Evolutionary conservation across 1,140 invertebrate genomes (phyloP), one percentile per base, ranked within the genome.

Genomic region (Hylaeus volcanicus): DNA sequence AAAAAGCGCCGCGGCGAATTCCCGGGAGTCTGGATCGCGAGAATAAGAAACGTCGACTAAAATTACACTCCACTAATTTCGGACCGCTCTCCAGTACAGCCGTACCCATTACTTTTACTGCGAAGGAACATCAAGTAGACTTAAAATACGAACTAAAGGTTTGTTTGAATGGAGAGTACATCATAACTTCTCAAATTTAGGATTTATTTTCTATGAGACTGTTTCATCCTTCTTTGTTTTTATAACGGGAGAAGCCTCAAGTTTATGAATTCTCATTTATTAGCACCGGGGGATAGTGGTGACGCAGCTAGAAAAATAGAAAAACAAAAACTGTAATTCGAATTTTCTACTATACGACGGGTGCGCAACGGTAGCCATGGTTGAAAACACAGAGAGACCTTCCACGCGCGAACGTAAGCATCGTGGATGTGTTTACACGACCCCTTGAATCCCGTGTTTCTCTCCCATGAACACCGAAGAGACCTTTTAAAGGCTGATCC

Each of bases 331-430:
- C 26, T 26, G 26, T 26, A 26, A 26, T 26, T 26, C 0, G 26
- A 26, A 26, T 0, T 26, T 26, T 26, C 26, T 26, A 26, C 26
- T 26, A 0, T 26, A 26, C 26, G 26, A 26, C 26, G 79, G 43
- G 15, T 77, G 66, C 65, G 63, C 73, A 61, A 56, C 70, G 68
- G 53, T 64, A 64, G 65, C 39, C 58, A 5, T 43, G 53, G 61
- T 26, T 41, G n/a, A 53, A 43, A 74, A 74, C 60, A 39, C n/a
- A 37, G 41, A 56, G 68, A 64, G 45, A 65, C 56, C 58, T 73
- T 83, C 51, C 63, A 63, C 51, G 26, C 26, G 26, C n/a, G 63
- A 69, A 75, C 69, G 48, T 86, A 86, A 86, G 83, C 63, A 85
- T 9, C 12, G n/a, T 51, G 51, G 48, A 26, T 39, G 39, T 58